Percentiles rank a stretch among this genome's conserved stretches.
Evolutionary conservation across 2,888 invertebrate species (phyloP).

Genomic region (Choreutis nemorana): DNA sequence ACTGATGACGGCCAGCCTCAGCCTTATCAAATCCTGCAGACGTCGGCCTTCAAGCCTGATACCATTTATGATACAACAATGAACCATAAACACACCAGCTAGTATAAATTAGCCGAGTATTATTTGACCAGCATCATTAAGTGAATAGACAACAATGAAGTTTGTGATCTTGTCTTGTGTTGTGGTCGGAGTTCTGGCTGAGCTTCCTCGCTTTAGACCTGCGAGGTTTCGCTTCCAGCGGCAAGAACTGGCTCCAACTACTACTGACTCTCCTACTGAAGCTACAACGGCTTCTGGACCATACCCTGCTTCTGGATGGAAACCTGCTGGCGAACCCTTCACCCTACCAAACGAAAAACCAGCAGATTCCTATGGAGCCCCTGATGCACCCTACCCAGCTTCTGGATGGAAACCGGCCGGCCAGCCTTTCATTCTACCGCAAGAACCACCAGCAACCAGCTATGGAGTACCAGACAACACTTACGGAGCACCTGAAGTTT

Average conservation of each 20-base stretch:
- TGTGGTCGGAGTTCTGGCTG: conserved; percentile 32
- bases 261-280: conserved; percentile 42
- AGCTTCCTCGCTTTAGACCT: conserved; percentile 50
- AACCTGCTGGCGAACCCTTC: conserved; percentile 40
- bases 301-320: conserved; percentile 48
- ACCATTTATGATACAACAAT: conserved; percentile 46
- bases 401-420: conserved; percentile 55
- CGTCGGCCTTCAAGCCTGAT: conserved; percentile 16
- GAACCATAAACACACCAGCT: conserved; percentile 30
- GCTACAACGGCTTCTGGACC: conserved; percentile 35
- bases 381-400: conserved; percentile 38
- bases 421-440: conserved; percentile 38
- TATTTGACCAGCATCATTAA: conserved; percentile 13
- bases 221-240: conserved; percentile 55
- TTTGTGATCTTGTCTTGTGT: conserved; percentile 30
- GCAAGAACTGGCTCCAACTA: conserved; percentile 49
- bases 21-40: conserved; percentile 21
- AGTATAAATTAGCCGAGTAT: conserved; percentile 28
- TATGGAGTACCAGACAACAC: conserved; percentile 36
- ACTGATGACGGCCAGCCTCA: conserved; percentile 22
- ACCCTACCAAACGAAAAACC: conserved; percentile 32
- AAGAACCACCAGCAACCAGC: conserved; percentile 31
- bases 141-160: conserved; percentile 22
- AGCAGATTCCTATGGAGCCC: conserved; percentile 26
- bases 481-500: conserved; percentile 37